Base-by-base conservation (phyloP, 2,888 invertebrate genomes). In the Drosophila aldrichi region DNA sequence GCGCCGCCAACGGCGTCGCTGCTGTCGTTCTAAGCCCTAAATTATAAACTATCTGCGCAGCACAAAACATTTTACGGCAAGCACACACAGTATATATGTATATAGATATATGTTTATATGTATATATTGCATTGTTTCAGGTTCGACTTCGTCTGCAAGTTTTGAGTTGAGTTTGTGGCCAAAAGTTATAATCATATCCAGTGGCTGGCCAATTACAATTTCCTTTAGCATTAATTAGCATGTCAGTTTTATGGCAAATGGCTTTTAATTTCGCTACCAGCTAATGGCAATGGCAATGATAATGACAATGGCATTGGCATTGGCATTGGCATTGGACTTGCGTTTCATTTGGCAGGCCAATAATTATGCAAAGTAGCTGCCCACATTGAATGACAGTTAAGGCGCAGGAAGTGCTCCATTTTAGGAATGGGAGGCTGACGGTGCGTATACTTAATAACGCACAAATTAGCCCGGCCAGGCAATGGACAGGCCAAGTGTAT, bases 181-280 rank as follows among this genome's bases (percentile, higher is more conserved):
- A 70, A 81, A 83, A 83, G 87, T 85, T 88, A 74, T 88, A 85
- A 84, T 88, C 85, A 81, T 81, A 81, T 84, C 85, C 75, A 76
- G 67, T 74, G 67, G 58, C 70, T 74, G 64, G 70, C 73, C 76
- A 88, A 88, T 88, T 86, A 88, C 79, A 78, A 88, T 85, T 81
- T 88, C 86, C 83, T 73, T 81, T 56, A 80, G 77, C 83, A 83
- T 81, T 86, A 85, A 86, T 86, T 88, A 88, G 77, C 80, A 74
- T 85, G 83, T 88, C 83, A 79, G 78, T 70, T 74, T 81, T 80
- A 75, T 82, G 83, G 65, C 70, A 83, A 82, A 82, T 84, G 81
- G 70, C 77, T 79, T 81, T 81, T 80, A 70, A 86, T 83, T 77
- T 79, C 34, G 54, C 60, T 29, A 2, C 32, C 32, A 32, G 32